Base-by-base conservation (phyloP, 2,888 invertebrate genomes). In the Morpho deidamia region DNA sequence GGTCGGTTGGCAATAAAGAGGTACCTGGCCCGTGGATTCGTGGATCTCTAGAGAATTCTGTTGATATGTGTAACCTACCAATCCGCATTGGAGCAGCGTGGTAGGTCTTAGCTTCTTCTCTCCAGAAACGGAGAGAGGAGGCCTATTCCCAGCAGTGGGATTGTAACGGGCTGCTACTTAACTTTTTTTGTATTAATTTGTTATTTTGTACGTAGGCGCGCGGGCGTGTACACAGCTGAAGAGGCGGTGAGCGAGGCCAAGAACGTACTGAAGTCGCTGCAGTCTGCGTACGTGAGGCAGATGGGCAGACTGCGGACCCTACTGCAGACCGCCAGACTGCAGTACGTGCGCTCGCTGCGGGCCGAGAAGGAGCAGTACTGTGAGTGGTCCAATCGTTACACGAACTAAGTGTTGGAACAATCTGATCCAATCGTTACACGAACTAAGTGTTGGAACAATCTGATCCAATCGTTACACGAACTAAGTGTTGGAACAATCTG, bases 191-290 rank as follows among this genome's bases (percentile, higher is more conserved):
- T n/a, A n/a, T n/a, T n/a, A n/a, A n/a, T n/a, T n/a, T n/a, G n/a
- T n/a, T n/a, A n/a, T n/a, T n/a, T n/a, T n/a, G n/a, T n/a, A n/a
- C 7, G 7, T 11, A 97, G 97, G 82, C 95, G 95, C 74, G 96
- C 97, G 0, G 96, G 96, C 9, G 94, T 97, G 0, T 97, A 93
- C 76, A 97, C 97, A 0, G 95, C 95, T 0, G 96, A 98, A 70
- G 97, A 98, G 78, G 95, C 96, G 0, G 93, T 95, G 5, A 90
- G 92, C 33, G 93, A 96, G 35, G 93, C 96, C 0, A 91, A 94
- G 65, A 93, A 93, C 51, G 95, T 95, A 63, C 83, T 97, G 43
- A 91, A 93, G 10, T 90, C 94, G 43, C 84, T 98, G 1, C 97
- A 97, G 74, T 91, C 93, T 0, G 90, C 97, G 1, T 98, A 98